Base-by-base conservation (phyloP, 2,888 invertebrate species). In the Rotaria socialis region DNA sequence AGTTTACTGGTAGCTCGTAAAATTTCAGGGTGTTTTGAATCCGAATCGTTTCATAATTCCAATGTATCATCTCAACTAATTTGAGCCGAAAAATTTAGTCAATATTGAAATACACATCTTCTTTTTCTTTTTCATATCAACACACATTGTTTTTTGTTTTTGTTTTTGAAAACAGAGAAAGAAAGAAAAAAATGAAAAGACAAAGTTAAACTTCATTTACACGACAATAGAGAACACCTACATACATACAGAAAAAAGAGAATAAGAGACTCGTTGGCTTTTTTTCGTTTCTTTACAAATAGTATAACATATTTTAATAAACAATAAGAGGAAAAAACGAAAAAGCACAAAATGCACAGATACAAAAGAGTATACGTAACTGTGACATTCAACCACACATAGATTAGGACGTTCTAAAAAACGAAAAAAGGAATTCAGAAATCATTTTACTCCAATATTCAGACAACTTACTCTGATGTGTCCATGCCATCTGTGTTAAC, bases 121-220 rank as follows among this genome's bases (percentile, higher is more conserved):
- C 35, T 67, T 55, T 55, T 55, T 41, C 35, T 35, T 67, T 67
- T 5, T 67, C 19, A 67, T 35, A 67, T 67, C 67, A 35, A 67
- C 35, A 67, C 35, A 67, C 67, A 67, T 67, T 67, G 67, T 35
- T 41, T 67, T 67, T 35, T 35, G 35, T 35, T 67, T 67, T 67
- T 67, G 67, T 67, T 35, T 67, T 67, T 27, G 35, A 35, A 67
- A 67, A 67, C 35, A 67, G 5, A 67, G 35, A 67, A 6, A 67
- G 4, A 35, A 14, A 60, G 27, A 27, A 60, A 60, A 60, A 19
- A 60, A 35, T 35, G 27, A 67, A 27, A 67, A 67, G 67, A 67
- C 35, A 67, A 35, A 67, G 67, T 67, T 67, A 67, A 67, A 67
- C 67, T 67, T 67, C 67, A 67, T 67, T 41, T 67, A 67, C 67